Evolutionary conservation across 2,797 vertebrate genomes (phyloP).

Genomic region (Graptemys geographica): DNA sequence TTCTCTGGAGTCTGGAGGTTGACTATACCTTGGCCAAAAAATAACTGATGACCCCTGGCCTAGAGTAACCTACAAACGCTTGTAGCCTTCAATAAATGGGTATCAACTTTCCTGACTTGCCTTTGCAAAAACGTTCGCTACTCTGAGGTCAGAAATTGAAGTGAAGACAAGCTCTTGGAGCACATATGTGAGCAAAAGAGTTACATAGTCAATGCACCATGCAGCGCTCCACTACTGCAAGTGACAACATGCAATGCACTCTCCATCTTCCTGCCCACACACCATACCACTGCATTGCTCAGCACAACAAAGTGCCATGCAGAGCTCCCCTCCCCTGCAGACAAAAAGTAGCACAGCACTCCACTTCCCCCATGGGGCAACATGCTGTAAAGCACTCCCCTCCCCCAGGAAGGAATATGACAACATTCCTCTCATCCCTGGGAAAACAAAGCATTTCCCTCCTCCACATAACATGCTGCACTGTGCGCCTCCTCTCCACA

Average conservation of each 20-base stretch:
- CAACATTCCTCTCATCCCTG: background rate
- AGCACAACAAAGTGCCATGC: accelerated
- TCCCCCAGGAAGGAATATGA: background rate
- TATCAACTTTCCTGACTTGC: background rate
- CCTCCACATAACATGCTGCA: background rate
- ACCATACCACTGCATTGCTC: background rate
- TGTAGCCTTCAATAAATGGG: background rate
- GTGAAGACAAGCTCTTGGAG: background rate
- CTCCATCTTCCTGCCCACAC: background rate
- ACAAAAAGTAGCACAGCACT: background rate
- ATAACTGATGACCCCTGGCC: too few species aligned
- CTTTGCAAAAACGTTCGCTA: background rate
- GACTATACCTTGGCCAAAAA: too few species aligned
- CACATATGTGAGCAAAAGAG: background rate
- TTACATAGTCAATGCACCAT: background rate
- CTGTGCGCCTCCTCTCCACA: background rate
- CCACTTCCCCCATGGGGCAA: background rate
- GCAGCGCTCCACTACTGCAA: background rate
- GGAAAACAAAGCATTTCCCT: background rate
- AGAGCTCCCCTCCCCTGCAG: background rate
- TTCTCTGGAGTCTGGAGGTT: too few species aligned
- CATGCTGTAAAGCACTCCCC: background rate
- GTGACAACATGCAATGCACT: accelerated
- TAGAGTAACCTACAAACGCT: background rate
- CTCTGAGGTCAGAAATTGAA: background rate